Base-by-base conservation (phyloP, 1,140 invertebrate genomes). In the Tigriopus japonicus region DNA sequence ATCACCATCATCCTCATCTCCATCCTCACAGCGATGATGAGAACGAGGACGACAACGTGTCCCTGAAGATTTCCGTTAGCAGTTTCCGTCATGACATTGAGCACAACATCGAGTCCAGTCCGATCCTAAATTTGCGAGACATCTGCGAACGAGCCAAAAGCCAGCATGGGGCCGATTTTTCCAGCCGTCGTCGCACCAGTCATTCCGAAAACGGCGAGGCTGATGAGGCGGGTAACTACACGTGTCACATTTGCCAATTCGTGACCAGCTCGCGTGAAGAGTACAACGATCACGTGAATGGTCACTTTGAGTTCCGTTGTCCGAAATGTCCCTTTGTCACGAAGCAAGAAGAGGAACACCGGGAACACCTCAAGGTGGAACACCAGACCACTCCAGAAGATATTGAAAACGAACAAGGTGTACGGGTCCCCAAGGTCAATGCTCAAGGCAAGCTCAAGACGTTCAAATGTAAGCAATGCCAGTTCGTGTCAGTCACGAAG, bases 381-480 rank as follows among this genome's bases (percentile, higher is more conserved):
- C 45, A 49, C 45, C n/a, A 49, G n/a, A 17, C 21, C n/a, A 17
- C 45, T 5, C 45, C 45, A 10, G 45, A 49, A 21, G 45, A 49
- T 21, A 15, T 49, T 21, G 45, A 49, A 6, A 21, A 49, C 45
- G 45, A 49, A 15, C 45, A 49, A 21, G 45, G 45, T 10, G 21
- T 49, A 6, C 45, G 45, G n/a, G 45, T 49, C 3, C 45, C 45
- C 45, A 49, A 49, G 45, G 21, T 49, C 45, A 49, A 49, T 21
- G n/a, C 45, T 15, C 45, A 49, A 21, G 45, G 45, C 45, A 86
- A 87, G 73, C 77, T 87, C 0, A 94, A 92, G 71, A 82, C 81
- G 0, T 89, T 87, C 70, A 82, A 84, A 66, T 98, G 93, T 73
- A 96, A 96, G 68, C 86, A 92, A 52, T 98, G 94, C 69, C 78